Evolutionary conservation across 37 sponge, comb jelly and placozoan genomes (phyloP).

Genomic region (Aphrocallistes beatrix): DNA sequence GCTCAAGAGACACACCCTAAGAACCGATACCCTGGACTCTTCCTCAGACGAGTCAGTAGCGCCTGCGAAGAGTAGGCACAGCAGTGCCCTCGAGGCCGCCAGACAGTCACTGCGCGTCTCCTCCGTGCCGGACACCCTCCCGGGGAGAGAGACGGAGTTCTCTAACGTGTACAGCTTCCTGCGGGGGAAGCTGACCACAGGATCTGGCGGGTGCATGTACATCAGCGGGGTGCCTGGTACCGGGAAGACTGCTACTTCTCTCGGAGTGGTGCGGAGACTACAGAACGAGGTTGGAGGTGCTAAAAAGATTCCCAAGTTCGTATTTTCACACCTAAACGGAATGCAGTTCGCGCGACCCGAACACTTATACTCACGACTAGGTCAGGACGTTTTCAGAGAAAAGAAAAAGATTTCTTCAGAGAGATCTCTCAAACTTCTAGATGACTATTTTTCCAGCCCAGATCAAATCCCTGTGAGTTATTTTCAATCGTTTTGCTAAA

Average conservation of each 20-base stretch:
- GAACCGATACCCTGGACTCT: background rate
- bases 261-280: conserved; percentile 46
- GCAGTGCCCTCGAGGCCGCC: background rate
- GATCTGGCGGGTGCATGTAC: conserved; percentile 89
- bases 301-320: conserved; percentile 39
- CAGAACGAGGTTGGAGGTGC: conserved; percentile 35
- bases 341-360: conserved; percentile 64
- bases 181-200: conserved; percentile 47
- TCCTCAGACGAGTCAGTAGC: background rate
- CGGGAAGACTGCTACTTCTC: conserved; percentile 96
- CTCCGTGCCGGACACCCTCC: conserved; percentile 59
- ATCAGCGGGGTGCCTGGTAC: conserved; percentile 88
- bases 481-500: background rate
- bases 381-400: background rate
- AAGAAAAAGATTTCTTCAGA: background rate
- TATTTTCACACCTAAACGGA: conserved; percentile 85
- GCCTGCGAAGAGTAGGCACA: background rate
- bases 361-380: conserved; percentile 31
- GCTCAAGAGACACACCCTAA: background rate
- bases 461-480: background rate
- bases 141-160: conserved; percentile 79
- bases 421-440: background rate
- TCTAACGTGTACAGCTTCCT: conserved; percentile 59
- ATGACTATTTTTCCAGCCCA: background rate
- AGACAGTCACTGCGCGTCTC: conserved; percentile 49